Evolutionary conservation across 1,140 invertebrate species (phyloP), one percentile per base, ranked within the genome.

Genomic region (Orussus abietinus): DNA sequence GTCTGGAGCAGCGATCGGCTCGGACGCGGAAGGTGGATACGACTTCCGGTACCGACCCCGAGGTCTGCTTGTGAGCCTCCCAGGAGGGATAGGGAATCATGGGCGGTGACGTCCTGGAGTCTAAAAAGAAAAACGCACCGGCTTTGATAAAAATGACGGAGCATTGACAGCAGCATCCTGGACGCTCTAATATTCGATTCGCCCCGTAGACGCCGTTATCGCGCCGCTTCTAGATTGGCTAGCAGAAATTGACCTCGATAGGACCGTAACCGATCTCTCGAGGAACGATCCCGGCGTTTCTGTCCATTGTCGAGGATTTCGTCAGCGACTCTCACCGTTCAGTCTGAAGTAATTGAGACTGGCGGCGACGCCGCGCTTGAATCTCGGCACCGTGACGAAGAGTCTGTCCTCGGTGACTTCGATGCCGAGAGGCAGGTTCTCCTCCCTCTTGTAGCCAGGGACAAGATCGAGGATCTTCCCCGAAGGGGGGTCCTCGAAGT

Each of bases 61-160:
- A 47, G 2, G 67, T 63, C 4, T 66, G 62, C 13, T 67, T 64
- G 48, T 89, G 84, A 0, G 82, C 78, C 40, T 81, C 79, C 84
- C 84, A 88, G 34, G 78, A 84, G 2, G 86, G 86, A 53, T 84
- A 89, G 0, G 86, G 86, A 11, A 72, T 82, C 28, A 88, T 52
- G 12, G 75, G 76, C 1, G 86, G 85, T 28, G 83, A 84, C 46
- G 75, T 77, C 5, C 70, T 78, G 0, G 75, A 73, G 59, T 83
- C 84, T 87, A 72, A 42, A 78, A 77, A 29, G 35, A 49, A n/a
- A n/a, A n/a, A n/a, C n/a, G n/a, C n/a, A n/a, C n/a, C n/a, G 42
- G 60, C n/a, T n/a, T n/a, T n/a, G n/a, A n/a, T n/a, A n/a, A n/a
- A n/a, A n/a, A n/a, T n/a, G n/a, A n/a, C n/a, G n/a, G n/a, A n/a